Conservation (phyloP, 2,113 vertebrate species). For the Camelus dromedarius region DNA sequence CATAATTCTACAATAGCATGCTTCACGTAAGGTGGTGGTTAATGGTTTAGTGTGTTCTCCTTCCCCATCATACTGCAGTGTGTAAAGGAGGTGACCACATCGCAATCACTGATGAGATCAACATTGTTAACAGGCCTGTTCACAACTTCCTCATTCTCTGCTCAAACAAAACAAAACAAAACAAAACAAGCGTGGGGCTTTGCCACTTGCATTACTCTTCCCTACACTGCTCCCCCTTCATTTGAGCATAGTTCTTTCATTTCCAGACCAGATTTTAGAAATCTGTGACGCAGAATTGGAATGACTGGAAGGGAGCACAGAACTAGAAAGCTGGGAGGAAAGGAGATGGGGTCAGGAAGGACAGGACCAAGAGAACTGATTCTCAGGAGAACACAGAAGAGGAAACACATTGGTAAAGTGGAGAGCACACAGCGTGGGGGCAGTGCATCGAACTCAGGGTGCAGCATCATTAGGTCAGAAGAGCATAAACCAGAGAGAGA, state of each 20-base stretch:
- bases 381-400: background rate
- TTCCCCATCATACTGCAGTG: background rate
- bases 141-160: background rate
- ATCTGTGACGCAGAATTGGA: background rate
- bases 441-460: accelerated
- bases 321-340: background rate
- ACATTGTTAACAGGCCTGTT: background rate
- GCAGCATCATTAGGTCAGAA: background rate
- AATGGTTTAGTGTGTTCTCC: background rate
- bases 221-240: background rate
- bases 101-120: background rate
- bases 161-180: background rate
- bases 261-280: background rate
- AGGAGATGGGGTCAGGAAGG: background rate
- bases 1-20: background rate
- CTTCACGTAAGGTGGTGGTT: background rate
- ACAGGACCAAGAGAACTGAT: background rate
- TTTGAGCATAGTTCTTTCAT: background rate
- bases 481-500: background rate
- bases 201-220: background rate
- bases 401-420: background rate
- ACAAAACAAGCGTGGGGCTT: background rate
- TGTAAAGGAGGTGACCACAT: background rate
- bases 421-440: accelerated
- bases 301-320: background rate